phyloP scores from a whole-genome alignment of 2,797 vertebrate genomes.

The Schizopygopsis pylzovi region DNA sequence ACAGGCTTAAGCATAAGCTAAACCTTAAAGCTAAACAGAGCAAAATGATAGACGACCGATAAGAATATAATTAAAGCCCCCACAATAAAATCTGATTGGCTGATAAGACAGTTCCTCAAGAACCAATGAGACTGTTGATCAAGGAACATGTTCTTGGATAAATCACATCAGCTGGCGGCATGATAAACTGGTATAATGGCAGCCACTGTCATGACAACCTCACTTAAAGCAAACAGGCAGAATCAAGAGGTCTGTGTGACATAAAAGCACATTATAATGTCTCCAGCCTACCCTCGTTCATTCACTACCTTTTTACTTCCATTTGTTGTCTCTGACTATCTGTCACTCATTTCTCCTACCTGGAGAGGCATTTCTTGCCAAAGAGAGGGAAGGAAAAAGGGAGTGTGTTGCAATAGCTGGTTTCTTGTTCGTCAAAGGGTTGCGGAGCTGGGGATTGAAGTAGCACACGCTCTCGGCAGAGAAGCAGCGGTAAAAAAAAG shows the following conservation, averaged over 20 bases:
- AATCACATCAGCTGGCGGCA: background rate
- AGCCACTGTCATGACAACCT: background rate
- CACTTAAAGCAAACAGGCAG: background rate
- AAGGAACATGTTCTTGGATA: background rate
- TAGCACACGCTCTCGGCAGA: background rate
- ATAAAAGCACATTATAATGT: constrained; percentile 6
- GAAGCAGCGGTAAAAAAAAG: background rate
- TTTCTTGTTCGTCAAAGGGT: constrained; percentile 7
- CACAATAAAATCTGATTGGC: background rate
- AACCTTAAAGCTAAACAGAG: background rate
- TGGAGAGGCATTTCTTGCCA: background rate
- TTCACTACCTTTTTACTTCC: background rate
- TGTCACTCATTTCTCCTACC: background rate
- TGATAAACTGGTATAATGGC: background rate
- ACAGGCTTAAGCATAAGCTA: background rate
- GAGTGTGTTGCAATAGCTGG: background rate
- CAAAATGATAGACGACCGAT: background rate
- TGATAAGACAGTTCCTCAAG: background rate
- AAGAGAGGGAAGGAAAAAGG: background rate
- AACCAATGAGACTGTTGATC: background rate
- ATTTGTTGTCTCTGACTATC: background rate
- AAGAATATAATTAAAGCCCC: background rate
- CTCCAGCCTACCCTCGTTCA: background rate
- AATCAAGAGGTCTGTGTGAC: background rate
- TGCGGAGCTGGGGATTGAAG: background rate